phyloP scores from a whole-genome alignment of 2,888 invertebrate genomes.

The Apocheima hispidaria region DNA sequence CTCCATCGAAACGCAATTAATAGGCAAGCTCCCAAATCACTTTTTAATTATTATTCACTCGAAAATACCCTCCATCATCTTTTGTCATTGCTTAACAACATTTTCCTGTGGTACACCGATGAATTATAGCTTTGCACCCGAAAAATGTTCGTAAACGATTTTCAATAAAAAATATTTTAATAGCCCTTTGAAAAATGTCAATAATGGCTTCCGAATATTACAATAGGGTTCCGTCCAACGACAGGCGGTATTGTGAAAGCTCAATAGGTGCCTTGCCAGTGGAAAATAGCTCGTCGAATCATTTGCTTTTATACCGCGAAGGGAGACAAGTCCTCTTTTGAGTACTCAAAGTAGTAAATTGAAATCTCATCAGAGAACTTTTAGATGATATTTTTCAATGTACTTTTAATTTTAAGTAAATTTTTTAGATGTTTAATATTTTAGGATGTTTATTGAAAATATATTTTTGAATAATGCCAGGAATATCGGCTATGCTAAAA shows the following conservation, averaged over 20 bases:
- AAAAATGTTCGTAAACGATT: slow-evolving; percentile 67
- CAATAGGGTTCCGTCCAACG: slow-evolving; percentile 79
- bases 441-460: no score
- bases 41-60: slow-evolving; percentile 36
- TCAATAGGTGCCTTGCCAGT: slow-evolving; percentile 72
- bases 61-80: slow-evolving; percentile 39
- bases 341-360: slow-evolving; percentile 61
- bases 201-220: slow-evolving; percentile 81
- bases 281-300: slow-evolving; percentile 78
- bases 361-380: slow-evolving; percentile 60
- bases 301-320: slow-evolving; percentile 70
- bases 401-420: background rate
- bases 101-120: slow-evolving; percentile 52
- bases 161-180: slow-evolving; percentile 77
- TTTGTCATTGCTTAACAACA: slow-evolving; percentile 49
- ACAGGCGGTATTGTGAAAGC: slow-evolving; percentile 74
- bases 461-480: no score
- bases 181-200: slow-evolving; percentile 81
- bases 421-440: no score
- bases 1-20: slow-evolving; percentile 13
- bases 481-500: no score
- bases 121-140: slow-evolving; percentile 56
- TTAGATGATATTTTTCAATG: slow-evolving; percentile 36
- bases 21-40: background rate
- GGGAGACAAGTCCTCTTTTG: slow-evolving; percentile 69